These are phyloP conservation scores for Cichladusa arquata DNA, from an alignment of 2,113 vertebrate genomes.

Conservation along the genomic window DNA sequence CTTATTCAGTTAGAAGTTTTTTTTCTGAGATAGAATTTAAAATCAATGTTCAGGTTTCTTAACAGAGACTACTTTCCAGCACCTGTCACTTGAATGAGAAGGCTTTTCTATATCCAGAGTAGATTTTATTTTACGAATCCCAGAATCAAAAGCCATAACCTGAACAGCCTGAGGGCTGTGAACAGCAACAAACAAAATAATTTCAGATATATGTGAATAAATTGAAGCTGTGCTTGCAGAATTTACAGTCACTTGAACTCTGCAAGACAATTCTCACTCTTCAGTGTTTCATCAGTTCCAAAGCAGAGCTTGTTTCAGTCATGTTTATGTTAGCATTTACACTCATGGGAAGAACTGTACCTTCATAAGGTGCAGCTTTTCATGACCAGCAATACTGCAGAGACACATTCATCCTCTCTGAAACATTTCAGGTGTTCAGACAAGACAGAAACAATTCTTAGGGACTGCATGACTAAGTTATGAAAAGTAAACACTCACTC, in stretches of 20 bases:
- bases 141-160: neutral
- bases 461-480: neutral
- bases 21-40: neutral
- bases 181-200: neutral
- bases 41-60: neutral
- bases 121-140: neutral
- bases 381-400: neutral
- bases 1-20: neutral
- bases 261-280: neutral
- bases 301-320: neutral
- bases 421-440: neutral
- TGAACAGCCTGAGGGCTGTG: neutral
- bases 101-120: neutral
- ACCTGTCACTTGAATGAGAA: neutral
- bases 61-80: neutral
- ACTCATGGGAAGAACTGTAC: neutral
- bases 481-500: neutral
- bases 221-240: neutral
- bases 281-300: neutral
- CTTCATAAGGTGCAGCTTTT: neutral
- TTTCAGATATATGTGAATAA: neutral
- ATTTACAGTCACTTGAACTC: neutral
- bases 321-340: neutral
- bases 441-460: neutral
- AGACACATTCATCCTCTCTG: neutral